Conservation (phyloP, 1,140 invertebrate genomes). For the Ephestia elutella region DNA sequence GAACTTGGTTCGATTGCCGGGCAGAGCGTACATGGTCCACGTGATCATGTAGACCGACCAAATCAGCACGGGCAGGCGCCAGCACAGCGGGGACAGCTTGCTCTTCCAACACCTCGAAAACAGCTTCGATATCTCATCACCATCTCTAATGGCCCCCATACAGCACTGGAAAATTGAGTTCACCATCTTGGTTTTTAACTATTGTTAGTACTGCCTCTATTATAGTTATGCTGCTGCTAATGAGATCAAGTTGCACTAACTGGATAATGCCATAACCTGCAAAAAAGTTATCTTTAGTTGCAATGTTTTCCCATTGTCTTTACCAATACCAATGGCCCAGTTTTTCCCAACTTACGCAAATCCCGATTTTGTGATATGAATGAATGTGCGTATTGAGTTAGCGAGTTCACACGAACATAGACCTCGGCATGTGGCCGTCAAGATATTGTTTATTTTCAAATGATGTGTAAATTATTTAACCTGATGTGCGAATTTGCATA, state of each 20-base stretch:
- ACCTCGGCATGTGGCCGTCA: not conserved
- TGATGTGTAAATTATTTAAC: not conserved
- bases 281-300: not conserved
- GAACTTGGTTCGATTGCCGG: conserved; percentile 43
- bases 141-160: conserved; percentile 32
- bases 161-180: conserved; percentile 14
- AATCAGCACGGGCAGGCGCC: conserved; percentile 54
- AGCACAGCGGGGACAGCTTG: conserved; percentile 45
- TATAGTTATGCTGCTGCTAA: not conserved
- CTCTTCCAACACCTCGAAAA: conserved; percentile 45
- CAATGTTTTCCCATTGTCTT: conserved; percentile 4
- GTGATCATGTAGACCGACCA: conserved; percentile 41
- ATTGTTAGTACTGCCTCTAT: not conserved
- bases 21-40: conserved; percentile 22
- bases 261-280: not conserved
- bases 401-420: conserved; percentile 6
- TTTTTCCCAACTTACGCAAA: conserved; percentile 4
- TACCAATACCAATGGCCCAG: not conserved
- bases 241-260: conserved; percentile 2
- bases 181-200: conserved; percentile 8
- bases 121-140: conserved; percentile 33
- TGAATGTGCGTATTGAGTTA: conserved; percentile 5
- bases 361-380: not conserved
- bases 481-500: too few relatives aligned
- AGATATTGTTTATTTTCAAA: not conserved